phyloP scores from a whole-genome alignment of 2,113 vertebrate species.

The Larimichthys crocea region DNA sequence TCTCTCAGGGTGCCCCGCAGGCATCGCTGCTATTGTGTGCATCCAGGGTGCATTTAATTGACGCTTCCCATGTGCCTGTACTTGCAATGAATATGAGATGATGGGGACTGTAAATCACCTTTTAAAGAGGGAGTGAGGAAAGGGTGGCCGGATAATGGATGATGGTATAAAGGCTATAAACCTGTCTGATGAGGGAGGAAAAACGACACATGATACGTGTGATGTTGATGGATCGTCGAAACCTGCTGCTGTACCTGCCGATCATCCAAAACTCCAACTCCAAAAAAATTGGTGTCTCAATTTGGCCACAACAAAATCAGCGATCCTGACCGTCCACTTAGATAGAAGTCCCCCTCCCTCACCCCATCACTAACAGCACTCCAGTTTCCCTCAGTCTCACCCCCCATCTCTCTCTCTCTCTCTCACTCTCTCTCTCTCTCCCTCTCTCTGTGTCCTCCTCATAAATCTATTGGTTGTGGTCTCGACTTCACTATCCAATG shows the following conservation, averaged over 20 bases:
- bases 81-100: background rate
- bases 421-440: no score
- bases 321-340: slow-evolving; percentile 32
- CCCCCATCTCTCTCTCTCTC: slow-evolving; percentile 57
- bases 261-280: slow-evolving; percentile 25
- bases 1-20: slow-evolving; percentile 25
- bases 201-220: background rate
- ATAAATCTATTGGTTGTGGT: slow-evolving; percentile 97
- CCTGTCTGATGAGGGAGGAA: background rate
- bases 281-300: background rate
- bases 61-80: background rate
- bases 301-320: background rate
- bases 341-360: slow-evolving; percentile 4
- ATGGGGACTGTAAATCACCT: slow-evolving; percentile 18
- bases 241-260: slow-evolving; percentile 19
- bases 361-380: slow-evolving; percentile 59
- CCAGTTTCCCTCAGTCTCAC: slow-evolving; percentile 63
- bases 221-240: slow-evolving; percentile 17
- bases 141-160: slow-evolving; percentile 1
- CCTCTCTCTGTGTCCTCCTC: slow-evolving; percentile 75
- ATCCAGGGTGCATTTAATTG: background rate
- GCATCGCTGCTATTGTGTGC: slow-evolving; percentile 1
- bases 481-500: slow-evolving; percentile 91
- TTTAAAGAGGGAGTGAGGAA: background rate
- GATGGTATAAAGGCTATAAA: slow-evolving; percentile 22